Percentiles rank a stretch among this genome's conserved stretches.
These are phyloP conservation scores for Enteromius treurensis DNA, from an alignment of 2,797 vertebrate genomes.

Conservation along the genomic window DNA sequence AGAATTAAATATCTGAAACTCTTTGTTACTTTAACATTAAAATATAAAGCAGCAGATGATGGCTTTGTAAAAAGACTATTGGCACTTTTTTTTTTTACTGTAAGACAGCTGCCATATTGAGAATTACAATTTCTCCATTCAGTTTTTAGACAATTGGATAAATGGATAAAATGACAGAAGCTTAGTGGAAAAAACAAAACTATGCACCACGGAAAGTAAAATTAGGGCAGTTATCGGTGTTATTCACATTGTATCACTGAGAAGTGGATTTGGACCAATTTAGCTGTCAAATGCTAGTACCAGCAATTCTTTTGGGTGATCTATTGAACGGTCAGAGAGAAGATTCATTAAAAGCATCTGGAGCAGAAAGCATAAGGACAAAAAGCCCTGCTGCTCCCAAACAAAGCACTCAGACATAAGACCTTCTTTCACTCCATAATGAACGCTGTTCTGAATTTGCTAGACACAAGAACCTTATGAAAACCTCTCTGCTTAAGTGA, in stretches of 20 bases:
- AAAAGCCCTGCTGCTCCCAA: background rate
- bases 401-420: conserved; percentile 12
- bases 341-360: conserved; percentile 17
- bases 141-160: conserved; percentile 4
- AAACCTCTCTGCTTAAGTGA: background rate
- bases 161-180: conserved; percentile 2
- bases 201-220: conserved; percentile 5
- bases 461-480: background rate
- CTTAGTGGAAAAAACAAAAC: conserved; percentile 6
- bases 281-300: conserved; percentile 28
- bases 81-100: background rate
- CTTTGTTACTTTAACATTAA: background rate
- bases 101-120: conserved; percentile 1
- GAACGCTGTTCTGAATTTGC: background rate
- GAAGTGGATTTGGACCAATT: conserved; percentile 10
- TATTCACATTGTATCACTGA: background rate
- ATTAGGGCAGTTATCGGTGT: conserved; percentile 13
- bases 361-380: conserved; percentile 13
- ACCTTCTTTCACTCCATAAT: background rate
- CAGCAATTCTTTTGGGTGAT: conserved; percentile 9
- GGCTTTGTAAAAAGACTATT: background rate
- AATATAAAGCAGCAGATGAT: background rate
- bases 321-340: conserved; percentile 14
- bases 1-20: background rate
- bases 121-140: background rate